These are phyloP conservation scores for Drosophila burlai DNA, from an alignment of 1,140 invertebrate species.

Conservation along the genomic window DNA sequence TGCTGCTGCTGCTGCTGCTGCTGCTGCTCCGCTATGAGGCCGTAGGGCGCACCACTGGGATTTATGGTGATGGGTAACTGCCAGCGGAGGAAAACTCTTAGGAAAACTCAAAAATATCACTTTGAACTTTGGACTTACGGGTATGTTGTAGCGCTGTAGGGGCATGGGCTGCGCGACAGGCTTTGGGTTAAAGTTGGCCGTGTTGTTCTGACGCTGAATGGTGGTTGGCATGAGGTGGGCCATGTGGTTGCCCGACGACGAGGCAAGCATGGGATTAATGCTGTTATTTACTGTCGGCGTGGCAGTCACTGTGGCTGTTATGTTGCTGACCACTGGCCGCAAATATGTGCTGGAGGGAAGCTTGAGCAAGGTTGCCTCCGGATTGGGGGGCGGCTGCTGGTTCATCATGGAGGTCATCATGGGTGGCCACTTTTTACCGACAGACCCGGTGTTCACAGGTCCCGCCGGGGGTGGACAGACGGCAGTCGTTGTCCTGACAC, in stretches of 20 bases:
- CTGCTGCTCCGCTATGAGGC: conserved; percentile 54
- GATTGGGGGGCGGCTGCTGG: conserved; percentile 18
- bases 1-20: conserved; percentile 65
- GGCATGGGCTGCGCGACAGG: conserved; percentile 15
- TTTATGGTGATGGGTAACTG: conserved; percentile 67
- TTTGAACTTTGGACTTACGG: conserved; percentile 33
- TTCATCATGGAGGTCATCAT: conserved; percentile 49
- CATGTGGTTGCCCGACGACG: conserved; percentile 40
- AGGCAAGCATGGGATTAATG: conserved; percentile 36
- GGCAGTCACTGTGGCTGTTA: conserved; percentile 25
- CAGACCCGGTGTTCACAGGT: background rate
- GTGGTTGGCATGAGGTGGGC: conserved; percentile 33
- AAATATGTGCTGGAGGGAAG: conserved; percentile 52
- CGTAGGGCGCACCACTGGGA: conserved; percentile 26
- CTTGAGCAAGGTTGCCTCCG: conserved; percentile 44
- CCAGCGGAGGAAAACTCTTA: background rate
- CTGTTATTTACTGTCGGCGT: conserved; percentile 19
- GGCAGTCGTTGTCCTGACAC: conserved; percentile 17
- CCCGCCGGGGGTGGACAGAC: conserved; percentile 2
- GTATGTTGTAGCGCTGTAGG: conserved; percentile 65
- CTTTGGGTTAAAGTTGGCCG: conserved; percentile 28
- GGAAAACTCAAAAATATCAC: too few species aligned
- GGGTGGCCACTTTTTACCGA: conserved; percentile 44
- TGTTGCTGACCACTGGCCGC: conserved; percentile 43
- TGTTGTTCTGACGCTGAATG: conserved; percentile 31